These are phyloP conservation scores for Oceanodroma leucorhoa DNA, from an alignment of 2,797 vertebrate genomes.

Conservation along the genomic window DNA sequence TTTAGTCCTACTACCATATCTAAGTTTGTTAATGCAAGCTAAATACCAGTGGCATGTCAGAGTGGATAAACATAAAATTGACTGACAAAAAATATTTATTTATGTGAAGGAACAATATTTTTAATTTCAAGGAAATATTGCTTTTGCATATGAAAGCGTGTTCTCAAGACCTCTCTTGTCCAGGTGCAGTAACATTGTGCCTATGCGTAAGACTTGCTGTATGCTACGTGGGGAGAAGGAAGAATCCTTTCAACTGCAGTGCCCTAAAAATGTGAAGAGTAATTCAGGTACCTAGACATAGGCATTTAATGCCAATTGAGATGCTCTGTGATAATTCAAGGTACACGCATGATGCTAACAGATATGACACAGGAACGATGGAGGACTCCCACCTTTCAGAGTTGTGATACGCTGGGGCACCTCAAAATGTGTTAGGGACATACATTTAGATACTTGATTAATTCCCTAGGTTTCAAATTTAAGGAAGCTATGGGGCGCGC, in stretches of 20 bases:
- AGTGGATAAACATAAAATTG: neutral
- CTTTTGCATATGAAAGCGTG: neutral
- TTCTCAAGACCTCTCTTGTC: neutral
- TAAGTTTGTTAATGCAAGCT: neutral
- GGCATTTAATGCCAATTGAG: neutral
- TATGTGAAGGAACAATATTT: neutral
- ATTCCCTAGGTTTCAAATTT: neutral
- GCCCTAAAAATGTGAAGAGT: neutral
- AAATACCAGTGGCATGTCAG: neutral
- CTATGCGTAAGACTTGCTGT: neutral
- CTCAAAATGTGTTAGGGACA: neutral
- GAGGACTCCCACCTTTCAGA: neutral
- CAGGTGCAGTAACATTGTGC: fast-evolving
- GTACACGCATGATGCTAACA: neutral
- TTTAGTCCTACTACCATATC: neutral
- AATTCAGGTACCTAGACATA: neutral
- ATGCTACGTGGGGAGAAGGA: fast-evolving
- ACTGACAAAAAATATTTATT: neutral
- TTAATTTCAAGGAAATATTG: neutral
- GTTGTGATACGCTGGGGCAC: neutral
- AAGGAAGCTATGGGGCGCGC: neutral
- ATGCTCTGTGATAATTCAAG: neutral
- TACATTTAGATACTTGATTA: neutral
- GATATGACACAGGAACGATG: neutral
- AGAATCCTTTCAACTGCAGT: neutral